Conservation (phyloP, 2,797 vertebrate species). For the Hemitrygon akajei region DNA sequence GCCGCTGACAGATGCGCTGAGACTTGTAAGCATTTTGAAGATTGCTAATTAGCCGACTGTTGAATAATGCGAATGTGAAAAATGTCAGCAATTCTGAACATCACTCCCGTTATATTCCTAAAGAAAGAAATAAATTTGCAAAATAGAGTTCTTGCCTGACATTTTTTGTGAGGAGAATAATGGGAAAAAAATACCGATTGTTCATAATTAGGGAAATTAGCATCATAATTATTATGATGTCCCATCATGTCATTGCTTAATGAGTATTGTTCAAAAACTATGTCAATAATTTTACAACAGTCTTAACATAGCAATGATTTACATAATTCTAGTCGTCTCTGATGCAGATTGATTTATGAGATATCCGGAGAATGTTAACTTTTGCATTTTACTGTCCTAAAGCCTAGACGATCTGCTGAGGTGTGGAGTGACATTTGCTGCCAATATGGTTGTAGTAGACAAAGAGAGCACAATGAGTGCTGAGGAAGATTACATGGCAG, state of each 20-base stretch:
- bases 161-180: neutral
- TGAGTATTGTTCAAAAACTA: neutral
- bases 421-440: conserved; percentile 91
- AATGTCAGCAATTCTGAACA: neutral
- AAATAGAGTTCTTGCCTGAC: neutral
- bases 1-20: neutral
- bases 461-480: conserved; percentile 98
- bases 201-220: neutral
- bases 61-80: neutral
- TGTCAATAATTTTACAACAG: neutral
- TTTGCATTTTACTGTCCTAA: conserved; percentile 50
- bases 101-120: neutral
- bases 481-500: conserved; percentile 95
- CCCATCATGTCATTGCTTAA: neutral
- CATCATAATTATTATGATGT: neutral
- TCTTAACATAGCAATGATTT: neutral
- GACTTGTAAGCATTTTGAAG: neutral
- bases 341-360: neutral
- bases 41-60: neutral
- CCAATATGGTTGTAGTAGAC: conserved; percentile 93
- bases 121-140: neutral
- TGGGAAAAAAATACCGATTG: neutral
- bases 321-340: neutral
- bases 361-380: neutral
- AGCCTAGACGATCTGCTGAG: conserved; percentile 90